Conservation (phyloP, 2,888 invertebrate genomes). For the Elegia similella region DNA sequence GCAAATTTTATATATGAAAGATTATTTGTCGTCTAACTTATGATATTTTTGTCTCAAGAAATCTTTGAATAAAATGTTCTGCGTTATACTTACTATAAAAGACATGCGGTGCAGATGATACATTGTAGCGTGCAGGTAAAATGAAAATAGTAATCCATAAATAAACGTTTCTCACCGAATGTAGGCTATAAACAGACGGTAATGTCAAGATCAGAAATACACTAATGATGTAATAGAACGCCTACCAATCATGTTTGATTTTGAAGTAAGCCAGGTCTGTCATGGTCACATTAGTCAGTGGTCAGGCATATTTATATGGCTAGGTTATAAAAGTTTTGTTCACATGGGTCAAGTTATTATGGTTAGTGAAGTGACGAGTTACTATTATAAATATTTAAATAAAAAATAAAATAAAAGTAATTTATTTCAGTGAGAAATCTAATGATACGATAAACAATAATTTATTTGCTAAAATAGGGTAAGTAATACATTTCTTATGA, state of each 20-base stretch:
- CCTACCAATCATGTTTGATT: slow-evolving; percentile 8
- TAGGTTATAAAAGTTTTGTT: background rate
- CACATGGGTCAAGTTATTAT: background rate
- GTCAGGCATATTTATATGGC: slow-evolving; percentile 5
- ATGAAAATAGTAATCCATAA: background rate
- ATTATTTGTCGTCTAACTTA: no score
- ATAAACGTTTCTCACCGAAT: background rate
- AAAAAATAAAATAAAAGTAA: no score
- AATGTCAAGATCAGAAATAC: slow-evolving; percentile 63
- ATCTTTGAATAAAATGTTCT: no score
- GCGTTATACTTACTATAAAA: no score
- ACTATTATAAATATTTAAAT: no score
- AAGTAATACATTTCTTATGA: no score
- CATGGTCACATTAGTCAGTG: slow-evolving; percentile 18
- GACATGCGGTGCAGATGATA: no score
- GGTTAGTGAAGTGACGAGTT: background rate
- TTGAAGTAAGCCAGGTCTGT: slow-evolving; percentile 14
- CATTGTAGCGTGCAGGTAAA: background rate
- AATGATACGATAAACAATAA: no score
- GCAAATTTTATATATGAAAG: no score
- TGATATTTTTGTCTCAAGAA: no score
- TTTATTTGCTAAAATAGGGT: no score
- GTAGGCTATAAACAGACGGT: background rate
- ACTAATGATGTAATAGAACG: slow-evolving; percentile 55
- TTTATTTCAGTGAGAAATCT: no score